Evolutionary conservation across 2,888 invertebrate genomes (phyloP).

Genomic region (Cephus pulcher): DNA sequence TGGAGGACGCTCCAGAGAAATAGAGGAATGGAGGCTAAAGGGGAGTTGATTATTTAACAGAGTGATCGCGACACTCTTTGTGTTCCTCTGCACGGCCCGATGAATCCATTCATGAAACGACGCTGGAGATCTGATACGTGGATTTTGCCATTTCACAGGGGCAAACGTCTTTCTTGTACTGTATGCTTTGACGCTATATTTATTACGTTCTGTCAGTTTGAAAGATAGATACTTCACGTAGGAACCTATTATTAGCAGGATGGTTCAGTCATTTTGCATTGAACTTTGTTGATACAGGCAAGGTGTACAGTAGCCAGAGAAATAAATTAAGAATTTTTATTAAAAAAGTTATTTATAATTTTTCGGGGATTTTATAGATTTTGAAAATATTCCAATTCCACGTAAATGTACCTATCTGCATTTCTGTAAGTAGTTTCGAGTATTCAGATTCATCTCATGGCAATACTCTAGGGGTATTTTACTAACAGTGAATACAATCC

Average conservation of each 20-base stretch:
- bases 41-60: slow-evolving; percentile 23
- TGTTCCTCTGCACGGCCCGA: slow-evolving; percentile 15
- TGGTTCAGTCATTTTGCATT: neutral
- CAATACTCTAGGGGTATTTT: neutral
- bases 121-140: slow-evolving; percentile 13
- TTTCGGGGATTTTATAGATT: neutral
- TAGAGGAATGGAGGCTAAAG: neutral
- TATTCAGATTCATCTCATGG: neutral
- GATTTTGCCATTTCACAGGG: neutral
- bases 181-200: neutral
- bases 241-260: neutral
- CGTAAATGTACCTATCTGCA: neutral
- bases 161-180: neutral
- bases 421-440: neutral
- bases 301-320: neutral
- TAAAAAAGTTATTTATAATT: neutral
- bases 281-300: neutral
- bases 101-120: slow-evolving; percentile 18
- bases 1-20: neutral
- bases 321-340: neutral
- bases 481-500: neutral
- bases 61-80: slow-evolving; percentile 19
- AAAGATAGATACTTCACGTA: neutral
- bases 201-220: neutral
- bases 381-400: neutral